These are phyloP conservation scores for Aptenodytes forsteri DNA, from an alignment of 2,113 vertebrate species.

Conservation along the genomic window DNA sequence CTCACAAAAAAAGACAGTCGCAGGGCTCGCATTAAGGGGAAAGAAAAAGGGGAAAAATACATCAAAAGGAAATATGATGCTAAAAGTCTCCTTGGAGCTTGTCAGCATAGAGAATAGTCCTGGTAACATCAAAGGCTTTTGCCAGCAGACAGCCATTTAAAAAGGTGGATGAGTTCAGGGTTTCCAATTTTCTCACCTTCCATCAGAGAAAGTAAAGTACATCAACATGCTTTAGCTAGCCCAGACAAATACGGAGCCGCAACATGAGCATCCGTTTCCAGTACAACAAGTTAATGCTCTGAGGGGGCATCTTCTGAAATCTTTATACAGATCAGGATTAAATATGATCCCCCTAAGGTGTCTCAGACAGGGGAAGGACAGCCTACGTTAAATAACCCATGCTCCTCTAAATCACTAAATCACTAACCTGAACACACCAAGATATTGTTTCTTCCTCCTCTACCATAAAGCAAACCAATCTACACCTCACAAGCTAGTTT, in stretches of 20 bases:
- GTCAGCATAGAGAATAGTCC: not conserved
- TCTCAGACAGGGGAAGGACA: not conserved
- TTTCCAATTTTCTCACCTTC: not conserved
- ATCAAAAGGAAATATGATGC: not conserved
- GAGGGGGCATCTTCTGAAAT: not conserved
- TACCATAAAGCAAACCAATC: not conserved
- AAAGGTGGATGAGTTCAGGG: not conserved
- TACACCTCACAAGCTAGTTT: not conserved
- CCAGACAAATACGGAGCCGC: not conserved
- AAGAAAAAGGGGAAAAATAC: rapidly evolving
- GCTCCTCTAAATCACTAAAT: not conserved
- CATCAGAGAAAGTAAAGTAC: not conserved
- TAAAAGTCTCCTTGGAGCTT: not conserved
- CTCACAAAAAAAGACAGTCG: not conserved
- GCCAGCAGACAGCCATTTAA: not conserved
- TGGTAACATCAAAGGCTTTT: not conserved
- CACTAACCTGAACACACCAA: not conserved
- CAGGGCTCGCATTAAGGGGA: not conserved
- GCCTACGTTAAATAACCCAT: not conserved
- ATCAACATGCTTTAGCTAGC: not conserved
- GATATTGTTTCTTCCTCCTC: not conserved
- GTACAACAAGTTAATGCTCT: not conserved
- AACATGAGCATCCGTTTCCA: not conserved
- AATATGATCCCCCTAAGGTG: not conserved
- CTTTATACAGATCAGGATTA: not conserved